Conservation (phyloP, 2,113 vertebrate genomes). For the Nothoprocta perdicaria region DNA sequence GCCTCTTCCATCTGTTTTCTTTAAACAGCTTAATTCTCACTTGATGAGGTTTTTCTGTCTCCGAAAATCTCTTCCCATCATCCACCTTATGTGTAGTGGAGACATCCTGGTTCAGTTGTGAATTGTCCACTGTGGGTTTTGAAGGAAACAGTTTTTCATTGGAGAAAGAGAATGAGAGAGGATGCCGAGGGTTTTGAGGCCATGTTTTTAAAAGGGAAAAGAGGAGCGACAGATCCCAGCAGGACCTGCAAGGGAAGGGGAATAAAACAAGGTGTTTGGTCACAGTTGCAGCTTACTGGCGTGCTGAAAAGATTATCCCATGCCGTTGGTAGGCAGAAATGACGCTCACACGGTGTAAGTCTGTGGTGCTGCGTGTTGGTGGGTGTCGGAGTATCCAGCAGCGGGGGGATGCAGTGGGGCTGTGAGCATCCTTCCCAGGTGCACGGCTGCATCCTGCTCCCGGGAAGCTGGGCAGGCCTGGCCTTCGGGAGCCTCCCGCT, state of each 20-base stretch:
- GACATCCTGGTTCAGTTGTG: background rate
- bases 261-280: no score
- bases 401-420: background rate
- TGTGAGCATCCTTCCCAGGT: background rate
- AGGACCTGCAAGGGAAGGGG: background rate
- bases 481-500: background rate
- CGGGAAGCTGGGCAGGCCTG: background rate
- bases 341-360: background rate
- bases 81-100: background rate
- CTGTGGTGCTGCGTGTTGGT: background rate
- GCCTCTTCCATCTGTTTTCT: conserved; percentile 60
- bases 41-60: background rate
- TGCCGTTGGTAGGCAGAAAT: background rate
- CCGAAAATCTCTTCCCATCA: background rate
- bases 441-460: background rate
- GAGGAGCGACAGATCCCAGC: background rate
- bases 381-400: background rate
- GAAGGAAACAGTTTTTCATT: background rate
- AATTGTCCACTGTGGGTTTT: background rate
- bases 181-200: background rate
- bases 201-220: background rate
- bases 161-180: background rate
- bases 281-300: background rate
- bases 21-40: conserved; percentile 36
- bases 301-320: background rate